These are phyloP conservation scores for Aplocera efformata DNA, from an alignment of 2,888 invertebrate genomes.

Conservation along the genomic window DNA sequence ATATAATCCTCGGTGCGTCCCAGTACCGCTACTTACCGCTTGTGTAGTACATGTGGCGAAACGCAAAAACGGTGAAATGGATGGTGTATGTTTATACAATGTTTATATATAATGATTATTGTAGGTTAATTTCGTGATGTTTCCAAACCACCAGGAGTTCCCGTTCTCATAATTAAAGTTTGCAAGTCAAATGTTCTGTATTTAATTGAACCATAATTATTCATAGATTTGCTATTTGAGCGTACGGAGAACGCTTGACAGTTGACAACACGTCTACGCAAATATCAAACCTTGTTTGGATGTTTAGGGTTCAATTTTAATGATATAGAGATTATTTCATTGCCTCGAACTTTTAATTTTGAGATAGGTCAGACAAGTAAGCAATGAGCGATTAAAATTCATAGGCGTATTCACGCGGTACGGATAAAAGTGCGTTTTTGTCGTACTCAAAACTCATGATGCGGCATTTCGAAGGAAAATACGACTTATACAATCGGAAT, in stretches of 20 bases:
- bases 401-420: conserved; percentile 32
- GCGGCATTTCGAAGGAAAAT: conserved; percentile 9
- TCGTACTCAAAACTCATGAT: conserved; percentile 19
- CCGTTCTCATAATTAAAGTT: too few relatives aligned
- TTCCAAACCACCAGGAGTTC: conserved; percentile 43
- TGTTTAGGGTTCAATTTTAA: too few relatives aligned
- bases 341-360: too few relatives aligned
- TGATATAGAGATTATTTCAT: too few relatives aligned
- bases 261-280: too few relatives aligned
- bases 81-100: conserved; percentile 72
- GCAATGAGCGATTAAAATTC: conserved; percentile 25
- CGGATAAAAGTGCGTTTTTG: conserved; percentile 20
- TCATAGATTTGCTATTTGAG: too few relatives aligned
- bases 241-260: too few relatives aligned
- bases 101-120: conserved; percentile 77
- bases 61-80: conserved; percentile 50
- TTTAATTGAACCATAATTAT: too few relatives aligned
- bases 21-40: conserved; percentile 2
- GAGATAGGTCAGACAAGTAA: too few relatives aligned
- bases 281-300: too few relatives aligned
- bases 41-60: conserved; percentile 9
- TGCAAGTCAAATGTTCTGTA: too few relatives aligned
- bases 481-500: conserved; percentile 2
- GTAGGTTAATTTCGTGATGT: conserved; percentile 78
- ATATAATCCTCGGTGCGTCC: too few relatives aligned